Evolutionary conservation across 1,140 invertebrate genomes (phyloP), one percentile per base, ranked within the genome.

Genomic region (Condylostylus longicornis): DNA sequence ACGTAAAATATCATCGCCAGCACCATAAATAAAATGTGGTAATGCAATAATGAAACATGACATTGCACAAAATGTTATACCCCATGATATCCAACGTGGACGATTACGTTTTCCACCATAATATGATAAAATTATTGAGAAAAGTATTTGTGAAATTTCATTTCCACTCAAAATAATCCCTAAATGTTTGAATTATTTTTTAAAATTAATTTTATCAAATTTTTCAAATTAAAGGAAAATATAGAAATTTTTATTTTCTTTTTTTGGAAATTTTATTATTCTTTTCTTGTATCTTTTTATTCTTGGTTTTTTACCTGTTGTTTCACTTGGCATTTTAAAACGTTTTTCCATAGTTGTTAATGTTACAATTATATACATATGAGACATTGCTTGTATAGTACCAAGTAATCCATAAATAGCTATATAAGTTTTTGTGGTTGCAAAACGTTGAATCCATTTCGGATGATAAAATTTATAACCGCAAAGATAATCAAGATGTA

Each of bases 321-420:
- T 73, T 51, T 69, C 71, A 49, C 75, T 79, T 17, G 74, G 71
- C 46, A 79, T 75, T 49, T 77, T 76, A 46, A 79, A 80, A 42
- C 76, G 62, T 48, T 74, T 79, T 49, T 81, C 77, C 40, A 81
- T 51, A 2, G 77, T 79, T 18, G 74, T 75, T 39, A 79, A 51
- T 6, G 74, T 72, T 15, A 77, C 70, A 3, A 75, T 61, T 34
- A 77, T 73, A 46, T 79, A 80, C 44, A 77, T 71, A 45, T 70
- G 79, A 18, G 74, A 68, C 71, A 78, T 79, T 21, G 74, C 69
- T 44, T 80, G 77, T 1, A 76, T 64, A n/a, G 76, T 72, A 7
- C 74, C 75, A 8, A 79, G 58, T 2, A 77, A 48, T 6, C 73
- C 74, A 44, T 76, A 80, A 9, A 75, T 69, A 2, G 65, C 49